phyloP scores from a whole-genome alignment of 2,797 vertebrate species.

The Falco concolor region DNA sequence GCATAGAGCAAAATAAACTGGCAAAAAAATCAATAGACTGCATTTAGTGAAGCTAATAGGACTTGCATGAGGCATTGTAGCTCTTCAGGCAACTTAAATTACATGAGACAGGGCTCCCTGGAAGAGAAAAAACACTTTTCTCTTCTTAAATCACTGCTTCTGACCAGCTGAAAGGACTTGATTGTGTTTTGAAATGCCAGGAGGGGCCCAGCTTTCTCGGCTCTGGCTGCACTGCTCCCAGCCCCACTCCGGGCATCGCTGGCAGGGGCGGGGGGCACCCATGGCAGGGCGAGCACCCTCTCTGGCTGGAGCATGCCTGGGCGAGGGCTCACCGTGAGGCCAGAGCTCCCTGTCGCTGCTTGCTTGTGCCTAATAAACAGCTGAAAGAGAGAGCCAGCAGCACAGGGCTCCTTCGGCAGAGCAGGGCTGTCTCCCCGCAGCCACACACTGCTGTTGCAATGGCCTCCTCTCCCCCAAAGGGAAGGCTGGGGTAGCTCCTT shows the following conservation, averaged over 20 bases:
- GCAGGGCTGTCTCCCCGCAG: neutral
- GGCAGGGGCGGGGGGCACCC: neutral
- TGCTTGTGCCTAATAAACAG: accelerated
- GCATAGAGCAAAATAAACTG: slow-evolving; percentile 59
- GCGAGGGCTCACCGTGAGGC: neutral
- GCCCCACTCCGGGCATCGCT: accelerated
- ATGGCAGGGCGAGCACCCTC: accelerated
- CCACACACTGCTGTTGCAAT: accelerated
- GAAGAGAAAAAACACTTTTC: slow-evolving; percentile 40
- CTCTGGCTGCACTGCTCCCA: accelerated
- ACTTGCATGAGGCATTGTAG: slow-evolving; percentile 54
- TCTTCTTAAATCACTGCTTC: neutral
- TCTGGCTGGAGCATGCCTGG: neutral
- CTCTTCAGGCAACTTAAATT: slow-evolving; percentile 52
- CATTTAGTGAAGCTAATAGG: slow-evolving; percentile 65
- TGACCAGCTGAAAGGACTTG: neutral
- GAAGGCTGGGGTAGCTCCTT: neutral
- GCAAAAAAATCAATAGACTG: slow-evolving; percentile 66
- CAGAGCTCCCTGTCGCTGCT: neutral
- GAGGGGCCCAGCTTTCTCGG: neutral
- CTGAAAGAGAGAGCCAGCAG: accelerated
- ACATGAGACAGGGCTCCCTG: slow-evolving; percentile 10
- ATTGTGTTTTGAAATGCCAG: neutral
- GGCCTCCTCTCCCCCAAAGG: neutral
- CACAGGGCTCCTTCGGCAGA: accelerated